phyloP scores from a whole-genome alignment of 2,888 invertebrate genomes.

The Pterobdella sp. region DNA sequence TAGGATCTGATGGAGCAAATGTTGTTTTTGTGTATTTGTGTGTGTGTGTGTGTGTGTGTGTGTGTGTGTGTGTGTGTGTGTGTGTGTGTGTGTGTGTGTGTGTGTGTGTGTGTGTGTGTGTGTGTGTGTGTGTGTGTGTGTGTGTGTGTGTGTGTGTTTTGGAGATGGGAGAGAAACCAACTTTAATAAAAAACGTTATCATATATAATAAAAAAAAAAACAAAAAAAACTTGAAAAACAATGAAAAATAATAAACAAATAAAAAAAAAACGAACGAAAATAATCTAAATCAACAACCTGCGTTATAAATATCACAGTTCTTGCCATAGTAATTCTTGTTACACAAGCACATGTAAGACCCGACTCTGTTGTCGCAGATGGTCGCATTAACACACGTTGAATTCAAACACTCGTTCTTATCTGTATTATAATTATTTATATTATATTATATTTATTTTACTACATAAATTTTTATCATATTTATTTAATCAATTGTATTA shows the following conservation, averaged over 20 bases:
- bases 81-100: constrained; percentile 11
- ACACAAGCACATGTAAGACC: neutral
- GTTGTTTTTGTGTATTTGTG: constrained; percentile 10
- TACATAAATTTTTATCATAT: too few species aligned
- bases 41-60: neutral
- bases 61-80: constrained; percentile 15
- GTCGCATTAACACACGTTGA: neutral
- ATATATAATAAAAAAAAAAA: neutral
- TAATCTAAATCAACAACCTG: neutral
- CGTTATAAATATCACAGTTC: neutral
- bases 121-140: neutral
- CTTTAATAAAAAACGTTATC: neutral
- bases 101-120: neutral
- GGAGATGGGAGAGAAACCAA: neutral
- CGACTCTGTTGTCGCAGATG: neutral
- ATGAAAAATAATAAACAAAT: neutral
- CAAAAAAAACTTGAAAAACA: neutral
- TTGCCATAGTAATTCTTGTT: neutral
- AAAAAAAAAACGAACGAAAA: neutral
- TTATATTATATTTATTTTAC: too few species aligned
- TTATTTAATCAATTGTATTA: too few species aligned
- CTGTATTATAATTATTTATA: too few species aligned
- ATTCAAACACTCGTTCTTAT: neutral
- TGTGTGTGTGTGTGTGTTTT: neutral
- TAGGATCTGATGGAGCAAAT: too few species aligned